These are phyloP conservation scores for Camptogramma bilineatum DNA, from an alignment of 2,888 invertebrate genomes.

Conservation along the genomic window DNA sequence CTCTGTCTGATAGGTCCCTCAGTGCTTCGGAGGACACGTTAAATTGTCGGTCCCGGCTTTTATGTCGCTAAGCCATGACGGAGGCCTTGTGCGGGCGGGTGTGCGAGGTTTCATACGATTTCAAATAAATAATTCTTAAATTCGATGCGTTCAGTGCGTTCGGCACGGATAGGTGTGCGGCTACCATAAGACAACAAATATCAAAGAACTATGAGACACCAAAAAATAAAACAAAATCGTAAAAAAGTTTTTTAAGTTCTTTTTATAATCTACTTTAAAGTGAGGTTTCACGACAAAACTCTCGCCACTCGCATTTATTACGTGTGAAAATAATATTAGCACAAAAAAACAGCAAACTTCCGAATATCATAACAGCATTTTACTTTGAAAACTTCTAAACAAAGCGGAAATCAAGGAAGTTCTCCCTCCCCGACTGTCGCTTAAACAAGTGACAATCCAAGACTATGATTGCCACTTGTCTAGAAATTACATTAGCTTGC, in stretches of 20 bases:
- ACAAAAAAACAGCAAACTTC: conserved; percentile 1
- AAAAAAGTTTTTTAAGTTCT: not conserved
- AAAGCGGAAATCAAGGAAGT: conserved; percentile 20
- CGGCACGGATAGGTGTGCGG: too few species aligned
- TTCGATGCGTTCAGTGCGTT: too few species aligned
- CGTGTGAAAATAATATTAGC: conserved; percentile 2
- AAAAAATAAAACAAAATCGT: too few species aligned
- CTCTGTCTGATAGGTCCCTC: too few species aligned
- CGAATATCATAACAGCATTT: conserved; percentile 9
- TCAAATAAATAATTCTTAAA: too few species aligned
- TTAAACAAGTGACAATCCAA: not conserved
- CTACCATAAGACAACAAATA: too few species aligned
- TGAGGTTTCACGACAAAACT: not conserved
- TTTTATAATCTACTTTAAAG: not conserved
- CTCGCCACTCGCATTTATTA: not conserved
- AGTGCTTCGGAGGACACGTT: too few species aligned
- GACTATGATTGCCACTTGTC: not conserved
- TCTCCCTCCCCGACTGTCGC: conserved; percentile 7
- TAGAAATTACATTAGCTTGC: not conserved
- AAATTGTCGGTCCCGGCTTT: too few species aligned
- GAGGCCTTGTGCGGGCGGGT: too few species aligned
- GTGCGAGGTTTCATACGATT: too few species aligned
- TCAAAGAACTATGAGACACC: too few species aligned
- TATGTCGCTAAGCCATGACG: too few species aligned
- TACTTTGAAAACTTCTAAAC: conserved; percentile 9